Evolutionary conservation across 1,140 invertebrate genomes (phyloP), one percentile per base, ranked within the genome.

Genomic region (Macrobrachium rosenbergii): DNA sequence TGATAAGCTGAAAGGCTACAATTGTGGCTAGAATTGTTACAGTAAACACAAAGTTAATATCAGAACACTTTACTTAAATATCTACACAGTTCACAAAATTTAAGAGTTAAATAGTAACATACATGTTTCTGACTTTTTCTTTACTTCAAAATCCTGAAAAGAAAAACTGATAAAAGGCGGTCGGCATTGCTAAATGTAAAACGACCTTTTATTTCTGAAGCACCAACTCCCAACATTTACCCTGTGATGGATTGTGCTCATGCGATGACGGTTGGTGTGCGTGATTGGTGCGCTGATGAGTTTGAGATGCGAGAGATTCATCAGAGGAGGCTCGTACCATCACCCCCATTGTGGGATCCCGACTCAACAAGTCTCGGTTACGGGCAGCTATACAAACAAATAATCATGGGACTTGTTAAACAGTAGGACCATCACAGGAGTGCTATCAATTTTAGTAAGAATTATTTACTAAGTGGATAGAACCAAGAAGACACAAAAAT

Each of bases 321-420:
- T 88, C 87, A 6, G 87, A 88, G 43, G 80, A 83, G 59, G 87
- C 80, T 28, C 87, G 87, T 58, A 83, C 80, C 80, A 88, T 67
- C 80, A 52, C 77, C 16, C 75, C 82, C 62, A 79, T 45, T 69
- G 63, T 75, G 43, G 81, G 59, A 43, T 88, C 81, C 28, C 76
- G 81, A 62, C 87, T 37, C 87, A 88, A 62, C 75, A 88, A 83
- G n/a, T 88, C 87, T 67, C 80, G 87, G 80, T 88, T 88, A 83
- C 87, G 87, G 81, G 81, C 60, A 78, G 87, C 87, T 88, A 88
- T 23, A 82, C 80, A 72, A 69, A 72, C 87, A 82, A 87, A 52
- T 52, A 52, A 52, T 52, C 52, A 52, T 52, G 52, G 52, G 52
- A 52, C 52, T 52, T 52, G 52, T 52, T 52, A 52, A 52, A 52